Evolutionary conservation across 2,113 vertebrate genomes (phyloP), one percentile per base, ranked within the genome.

Genomic region (Aleadryas rufinucha): DNA sequence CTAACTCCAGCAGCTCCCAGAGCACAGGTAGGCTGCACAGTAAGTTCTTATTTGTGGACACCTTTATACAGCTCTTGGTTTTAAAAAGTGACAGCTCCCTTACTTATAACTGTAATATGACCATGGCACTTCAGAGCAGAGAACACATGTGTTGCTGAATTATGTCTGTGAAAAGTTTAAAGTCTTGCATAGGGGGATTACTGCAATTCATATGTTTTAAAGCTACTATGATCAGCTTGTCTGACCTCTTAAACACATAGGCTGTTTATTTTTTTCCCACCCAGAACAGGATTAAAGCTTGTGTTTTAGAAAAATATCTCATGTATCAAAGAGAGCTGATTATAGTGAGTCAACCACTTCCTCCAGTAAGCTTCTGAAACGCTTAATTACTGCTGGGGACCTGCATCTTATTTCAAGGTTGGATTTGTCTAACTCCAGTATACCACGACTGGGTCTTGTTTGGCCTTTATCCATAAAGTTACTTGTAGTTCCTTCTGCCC

Each of bases 241-340:
- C 64, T 77, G 72, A 90, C 33, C 54, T 88, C 54, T 77, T 68
- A 39, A 7, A 56, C 8, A 26, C 33, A 74, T 7, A 80, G 11
- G 28, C 16, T 65, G 22, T 27, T 76, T 35, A 27, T 22, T 64
- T 41, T 39, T 33, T 22, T 7, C 3, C 11, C 10, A 21, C 13
- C 4, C 33, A 77, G 39, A 91, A 82, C 16, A 31, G 49, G 56
- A 87, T 78, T 81, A 92, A 92, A 91, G 35, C 28, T 24, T 70
- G 30, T 75, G 24, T 64, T 93, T 92, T 64, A 89, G 69, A 82
- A 91, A 92, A 68, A 41, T 75, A 59, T 89, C 56, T 89, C 56
- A 44, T 64, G 64, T 78, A 92, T 86, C 76, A 94, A 95, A 92
- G 72, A 35, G 50, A 81, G n/a, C 4, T 92, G 44, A 95, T 84